A percentile compares a stretch with the other conserved stretches of the same genome.
Conservation (phyloP, 2,888 invertebrate genomes). For the Epsilonema sp. region DNA sequence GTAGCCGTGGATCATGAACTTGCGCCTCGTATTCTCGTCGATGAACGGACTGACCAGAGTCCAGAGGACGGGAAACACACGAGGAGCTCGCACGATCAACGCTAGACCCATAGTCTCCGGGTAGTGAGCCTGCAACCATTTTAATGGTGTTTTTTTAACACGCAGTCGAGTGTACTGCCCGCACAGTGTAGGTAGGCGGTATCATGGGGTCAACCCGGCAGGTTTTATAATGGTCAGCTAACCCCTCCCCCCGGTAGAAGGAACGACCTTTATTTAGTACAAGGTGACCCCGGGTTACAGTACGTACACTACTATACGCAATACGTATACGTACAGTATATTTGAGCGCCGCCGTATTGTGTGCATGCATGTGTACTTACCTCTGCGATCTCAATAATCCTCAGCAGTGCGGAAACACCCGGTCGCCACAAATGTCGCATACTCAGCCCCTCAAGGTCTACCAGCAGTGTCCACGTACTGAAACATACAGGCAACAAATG, state of each 20-base stretch:
- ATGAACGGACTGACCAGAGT: slow-evolving; percentile 83
- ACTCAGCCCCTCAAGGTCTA: slow-evolving; percentile 77
- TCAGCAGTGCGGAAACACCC: slow-evolving; percentile 47
- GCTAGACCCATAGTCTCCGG: slow-evolving; percentile 83
- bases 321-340: too few species aligned
- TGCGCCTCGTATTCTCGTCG: slow-evolving; percentile 55
- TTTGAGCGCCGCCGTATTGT: too few species aligned
- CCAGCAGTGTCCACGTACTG: slow-evolving; percentile 66
- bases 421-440: slow-evolving; percentile 89
- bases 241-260: too few species aligned
- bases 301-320: too few species aligned
- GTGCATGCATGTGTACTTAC: too few species aligned
- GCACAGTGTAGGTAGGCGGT: too few species aligned
- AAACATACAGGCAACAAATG: not conserved
- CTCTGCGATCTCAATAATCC: slow-evolving; percentile 54
- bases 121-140: slow-evolving; percentile 67
- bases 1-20: slow-evolving; percentile 53
- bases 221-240: too few species aligned
- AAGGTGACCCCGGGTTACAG: too few species aligned
- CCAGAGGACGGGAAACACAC: slow-evolving; percentile 86
- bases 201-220: too few species aligned
- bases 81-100: slow-evolving; percentile 67
- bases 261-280: too few species aligned
- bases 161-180: too few species aligned
- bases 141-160: too few species aligned